Evolutionary conservation across 2,113 vertebrate genomes (phyloP).

Genomic region (Rhipidura dahli): DNA sequence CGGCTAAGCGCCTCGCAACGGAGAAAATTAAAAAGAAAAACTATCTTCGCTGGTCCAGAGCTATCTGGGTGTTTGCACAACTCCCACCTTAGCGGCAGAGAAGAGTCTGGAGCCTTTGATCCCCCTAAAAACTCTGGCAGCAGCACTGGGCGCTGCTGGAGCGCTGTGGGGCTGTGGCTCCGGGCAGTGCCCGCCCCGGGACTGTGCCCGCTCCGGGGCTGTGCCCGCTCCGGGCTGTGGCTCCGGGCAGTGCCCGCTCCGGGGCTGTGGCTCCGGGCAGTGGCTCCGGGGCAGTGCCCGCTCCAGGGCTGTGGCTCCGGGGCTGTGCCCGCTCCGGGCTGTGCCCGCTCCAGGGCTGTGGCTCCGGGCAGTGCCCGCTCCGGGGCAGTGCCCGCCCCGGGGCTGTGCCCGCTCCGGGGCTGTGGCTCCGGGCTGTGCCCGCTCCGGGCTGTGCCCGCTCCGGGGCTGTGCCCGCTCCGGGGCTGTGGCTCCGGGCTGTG

Average conservation of each 20-base stretch:
- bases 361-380: background rate
- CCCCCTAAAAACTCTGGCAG: background rate
- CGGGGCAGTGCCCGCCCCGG: background rate
- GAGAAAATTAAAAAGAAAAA: constrained; percentile 40
- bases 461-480: too few species aligned
- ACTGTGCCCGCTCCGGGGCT: background rate
- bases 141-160: background rate
- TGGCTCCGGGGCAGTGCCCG: too few species aligned
- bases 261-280: background rate
- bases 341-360: too few species aligned
- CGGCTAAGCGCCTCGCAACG: background rate
- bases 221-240: background rate
- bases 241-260: background rate
- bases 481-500: background rate
- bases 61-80: background rate
- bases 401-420: too few species aligned
- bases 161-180: background rate
- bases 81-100: constrained; percentile 18
- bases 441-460: background rate
- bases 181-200: background rate
- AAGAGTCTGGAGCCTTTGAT: constrained; percentile 41
- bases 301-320: background rate
- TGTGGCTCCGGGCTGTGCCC: background rate
- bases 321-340: background rate
- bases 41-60: background rate